Evolutionary conservation across 2,888 invertebrate species (phyloP).

Genomic region (Ctenicera cuprea): DNA sequence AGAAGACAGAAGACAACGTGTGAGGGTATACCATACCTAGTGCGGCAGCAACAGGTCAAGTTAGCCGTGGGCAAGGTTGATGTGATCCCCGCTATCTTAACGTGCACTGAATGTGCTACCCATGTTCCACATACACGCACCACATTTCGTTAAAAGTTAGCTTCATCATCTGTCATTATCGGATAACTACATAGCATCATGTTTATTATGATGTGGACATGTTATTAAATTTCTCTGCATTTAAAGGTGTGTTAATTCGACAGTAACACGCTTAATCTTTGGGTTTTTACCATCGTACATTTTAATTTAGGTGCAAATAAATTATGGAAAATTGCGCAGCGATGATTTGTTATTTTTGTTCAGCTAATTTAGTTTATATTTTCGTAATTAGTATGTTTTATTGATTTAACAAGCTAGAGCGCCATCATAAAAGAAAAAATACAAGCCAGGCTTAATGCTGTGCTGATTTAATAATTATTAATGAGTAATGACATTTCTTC

Average conservation of each 20-base stretch:
- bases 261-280: constrained; percentile 5
- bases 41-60: constrained; percentile 53
- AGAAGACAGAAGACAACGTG: constrained; percentile 9
- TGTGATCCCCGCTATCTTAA: constrained; percentile 49
- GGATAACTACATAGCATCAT: constrained; percentile 38
- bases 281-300: neutral
- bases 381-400: constrained; percentile 10
- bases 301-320: neutral
- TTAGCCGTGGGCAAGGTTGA: constrained; percentile 52
- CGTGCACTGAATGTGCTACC: constrained; percentile 47
- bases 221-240: constrained; percentile 36
- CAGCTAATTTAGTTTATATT: constrained; percentile 10
- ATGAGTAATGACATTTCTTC: too few species aligned
- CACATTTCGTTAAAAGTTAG: constrained; percentile 41
- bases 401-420: neutral
- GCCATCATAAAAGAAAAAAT: neutral
- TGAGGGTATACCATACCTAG: constrained; percentile 31
- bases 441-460: too few species aligned
- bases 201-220: constrained; percentile 21
- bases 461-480: too few species aligned
- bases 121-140: constrained; percentile 50
- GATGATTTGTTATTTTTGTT: neutral
- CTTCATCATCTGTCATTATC: constrained; percentile 43
- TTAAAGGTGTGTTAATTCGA: constrained; percentile 18
- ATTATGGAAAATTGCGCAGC: constrained; percentile 4